phyloP scores from a whole-genome alignment of 2,797 vertebrate species.

The Poeciliopsis paucimaculata region DNA sequence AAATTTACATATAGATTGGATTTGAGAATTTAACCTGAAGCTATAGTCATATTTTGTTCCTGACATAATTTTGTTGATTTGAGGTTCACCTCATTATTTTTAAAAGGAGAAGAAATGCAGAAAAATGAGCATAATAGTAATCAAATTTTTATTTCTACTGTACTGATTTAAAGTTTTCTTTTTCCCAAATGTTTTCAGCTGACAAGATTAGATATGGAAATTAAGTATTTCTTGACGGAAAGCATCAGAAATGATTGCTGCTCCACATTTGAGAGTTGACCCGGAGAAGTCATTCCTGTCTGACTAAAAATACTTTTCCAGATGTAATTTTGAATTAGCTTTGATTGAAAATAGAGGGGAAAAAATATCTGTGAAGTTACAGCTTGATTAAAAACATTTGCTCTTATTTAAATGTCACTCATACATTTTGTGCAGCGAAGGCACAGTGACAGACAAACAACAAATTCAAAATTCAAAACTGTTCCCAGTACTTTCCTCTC shows the following conservation, averaged over 20 bases:
- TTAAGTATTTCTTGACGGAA: not conserved
- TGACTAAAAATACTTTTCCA: not conserved
- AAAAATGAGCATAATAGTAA: conserved; percentile 8
- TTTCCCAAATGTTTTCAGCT: not conserved
- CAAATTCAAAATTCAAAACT: conserved; percentile 53
- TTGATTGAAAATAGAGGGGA: not conserved
- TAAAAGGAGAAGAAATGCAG: conserved; percentile 14
- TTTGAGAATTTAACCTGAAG: conserved; percentile 83
- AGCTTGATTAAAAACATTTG: conserved; percentile 17
- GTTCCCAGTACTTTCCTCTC: conserved; percentile 55
- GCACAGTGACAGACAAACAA: conserved; percentile 48
- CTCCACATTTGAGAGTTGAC: not conserved
- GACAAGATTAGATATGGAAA: conserved; percentile 19
- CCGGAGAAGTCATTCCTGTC: not conserved
- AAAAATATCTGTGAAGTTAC: not conserved
- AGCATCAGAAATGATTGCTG: conserved; percentile 12
- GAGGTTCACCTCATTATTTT: conserved; percentile 59
- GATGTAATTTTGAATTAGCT: conserved; percentile 4
- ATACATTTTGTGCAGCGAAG: conserved; percentile 15
- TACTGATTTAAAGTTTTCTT: conserved; percentile 11
- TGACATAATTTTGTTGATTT: conserved; percentile 80
- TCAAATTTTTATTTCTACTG: not conserved
- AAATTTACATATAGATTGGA: conserved; percentile 87
- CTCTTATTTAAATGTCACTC: conserved; percentile 17
- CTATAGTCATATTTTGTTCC: conserved; percentile 80